Evolutionary conservation across 2,113 vertebrate genomes (phyloP), one percentile per base, ranked within the genome.

Genomic region (Columbina picui): DNA sequence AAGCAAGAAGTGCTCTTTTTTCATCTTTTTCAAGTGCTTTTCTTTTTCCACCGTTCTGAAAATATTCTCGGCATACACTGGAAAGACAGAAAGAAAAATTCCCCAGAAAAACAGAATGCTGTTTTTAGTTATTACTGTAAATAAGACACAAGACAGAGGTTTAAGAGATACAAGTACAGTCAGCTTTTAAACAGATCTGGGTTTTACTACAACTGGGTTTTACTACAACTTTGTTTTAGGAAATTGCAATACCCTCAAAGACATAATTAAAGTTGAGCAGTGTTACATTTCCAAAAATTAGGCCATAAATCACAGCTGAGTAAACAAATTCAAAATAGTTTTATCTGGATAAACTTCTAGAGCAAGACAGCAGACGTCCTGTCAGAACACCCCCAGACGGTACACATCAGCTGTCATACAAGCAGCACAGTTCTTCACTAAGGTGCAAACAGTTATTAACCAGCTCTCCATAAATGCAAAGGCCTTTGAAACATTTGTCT

Each of bases 41-140:
- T 96, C 98, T 99, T 98, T 99, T 99, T 34, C 99, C 99, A 49
- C 99, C 99, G 9, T 99, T 99, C 97, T 99, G 98, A 96, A 99
- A 99, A 97, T 99, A 99, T 90, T 99, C 99, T 95, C 99, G 98
- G 96, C 99, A 99, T 84, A 99, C 98, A 94, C 99, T 99, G 97
- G 10, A 96, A 96, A 91, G 67, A 95, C 39, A 95, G 53, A 93
- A 80, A 80, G 34, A 81, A 89, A 70, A 68, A 65, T 71, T 57
- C 20, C 39, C 60, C 89, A 91, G 69, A 88, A 93, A 90, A 95
- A 41, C 18, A 2, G 32, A 55, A 87, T 56, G 55, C 13, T 64
- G 17, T n/a, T 94, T 85, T 64, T 74, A 22, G 29, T 86, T 41
- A 50, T 47, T 90, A 22, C 8, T 53, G 29, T 1, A 53, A 22